Base-by-base conservation (phyloP, 2,888 invertebrate genomes). In the Shargacucullia verbasci region DNA sequence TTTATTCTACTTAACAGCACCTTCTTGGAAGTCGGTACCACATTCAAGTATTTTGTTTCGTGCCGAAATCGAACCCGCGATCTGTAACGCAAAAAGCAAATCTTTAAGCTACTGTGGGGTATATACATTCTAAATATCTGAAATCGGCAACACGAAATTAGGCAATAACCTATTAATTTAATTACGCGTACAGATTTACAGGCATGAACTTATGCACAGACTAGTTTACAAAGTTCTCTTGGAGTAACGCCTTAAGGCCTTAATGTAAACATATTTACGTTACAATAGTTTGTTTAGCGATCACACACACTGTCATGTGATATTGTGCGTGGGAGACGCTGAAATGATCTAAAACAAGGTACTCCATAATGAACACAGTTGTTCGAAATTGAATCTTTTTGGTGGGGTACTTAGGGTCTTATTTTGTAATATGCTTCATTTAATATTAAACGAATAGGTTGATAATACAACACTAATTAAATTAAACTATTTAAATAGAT, bases 231-330 rank as follows among this genome's bases (percentile, higher is more conserved):
- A 56, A 70, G 56, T 67, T 44, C 8, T 37, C 29, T 12, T 13
- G 13, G n/a, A 44, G 10, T 35, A 39, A 52, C 48, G 40, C 40
- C 38, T 45, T 39, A 10, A 61, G 59, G 57, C 54, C 47, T 44
- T 46, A 12, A 37, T 39, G 39, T 45, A 60, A 59, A 59, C 61
- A 70, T 70, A 66, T 58, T 65, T 59, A 54, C 44, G 14, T 55
- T 40, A 49, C 41, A 48, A 50, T 50, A 25, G 48, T 50, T 54
- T 70, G 46, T 44, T 56, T 54, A 53, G 54, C 47, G 34, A 70
- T 66, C 57, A 60, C 20, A 65, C 49, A 65, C 48, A 55, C 57
- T 54, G 59, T 43, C 44, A 35, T 40, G 15, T 52, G 15, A 54
- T 57, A 48, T 64, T 45, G 53, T 48, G 38, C 13, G 35, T 52